A percentile compares a stretch with the other conserved stretches of the same genome.
phyloP scores from a whole-genome alignment of 2,113 vertebrate genomes.

The Strigops habroptila region DNA sequence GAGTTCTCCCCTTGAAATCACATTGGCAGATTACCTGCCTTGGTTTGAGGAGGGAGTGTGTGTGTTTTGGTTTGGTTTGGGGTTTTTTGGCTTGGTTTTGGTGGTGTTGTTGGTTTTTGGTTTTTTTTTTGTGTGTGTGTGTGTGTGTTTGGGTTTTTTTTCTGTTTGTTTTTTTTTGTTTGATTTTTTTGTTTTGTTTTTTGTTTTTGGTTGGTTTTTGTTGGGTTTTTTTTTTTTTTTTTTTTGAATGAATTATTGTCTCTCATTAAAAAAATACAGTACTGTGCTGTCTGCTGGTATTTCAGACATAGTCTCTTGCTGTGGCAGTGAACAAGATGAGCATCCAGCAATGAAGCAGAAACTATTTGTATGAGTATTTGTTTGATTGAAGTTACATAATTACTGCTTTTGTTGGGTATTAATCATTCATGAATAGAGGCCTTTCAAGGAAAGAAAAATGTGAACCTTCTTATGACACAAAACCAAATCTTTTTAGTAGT shows the following conservation, averaged over 20 bases:
- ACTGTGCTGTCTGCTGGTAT: neutral
- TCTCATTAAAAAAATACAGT: neutral
- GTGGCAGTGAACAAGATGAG: neutral
- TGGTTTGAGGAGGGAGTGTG: neutral
- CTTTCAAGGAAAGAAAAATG: conserved; percentile 38
- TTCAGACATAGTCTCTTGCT: neutral
- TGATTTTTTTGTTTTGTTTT: no score
- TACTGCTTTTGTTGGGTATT: conserved; percentile 33
- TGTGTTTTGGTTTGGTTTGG: neutral
- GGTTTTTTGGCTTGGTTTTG: neutral
- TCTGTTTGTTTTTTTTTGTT: no score
- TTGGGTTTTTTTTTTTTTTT: neutral
- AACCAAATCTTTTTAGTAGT: conserved; percentile 29
- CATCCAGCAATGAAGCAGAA: neutral
- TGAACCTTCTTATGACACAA: conserved; percentile 36
- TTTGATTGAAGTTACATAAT: conserved; percentile 45
- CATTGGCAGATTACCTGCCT: neutral
- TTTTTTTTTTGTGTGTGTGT: neutral
- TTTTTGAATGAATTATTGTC: neutral
- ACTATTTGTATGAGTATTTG: neutral
- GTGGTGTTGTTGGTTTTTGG: neutral
- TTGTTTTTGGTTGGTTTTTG: neutral
- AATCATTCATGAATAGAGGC: conserved; percentile 51
- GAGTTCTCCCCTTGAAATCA: neutral
- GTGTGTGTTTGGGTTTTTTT: no score